A percentile compares a stretch with the other conserved stretches of the same genome.
Evolutionary conservation across 2,113 vertebrate species (phyloP).

Genomic region (Lasiurus borealis): DNA sequence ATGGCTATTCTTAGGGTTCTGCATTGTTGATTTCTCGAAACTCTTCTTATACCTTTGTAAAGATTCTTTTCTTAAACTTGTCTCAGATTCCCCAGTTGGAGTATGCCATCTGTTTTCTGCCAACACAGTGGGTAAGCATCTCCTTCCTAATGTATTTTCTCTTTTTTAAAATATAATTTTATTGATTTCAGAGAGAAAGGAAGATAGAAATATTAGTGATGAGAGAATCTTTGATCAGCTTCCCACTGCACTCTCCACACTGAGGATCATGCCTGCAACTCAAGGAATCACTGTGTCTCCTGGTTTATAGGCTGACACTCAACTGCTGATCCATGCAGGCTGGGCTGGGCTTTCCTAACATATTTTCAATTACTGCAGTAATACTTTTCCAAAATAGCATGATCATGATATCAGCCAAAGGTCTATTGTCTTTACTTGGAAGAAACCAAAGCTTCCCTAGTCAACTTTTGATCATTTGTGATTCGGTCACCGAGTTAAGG

Average conservation of each 20-base stretch:
- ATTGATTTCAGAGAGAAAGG: no score
- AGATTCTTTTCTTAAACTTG: constrained; percentile 47
- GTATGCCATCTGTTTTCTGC: constrained; percentile 71
- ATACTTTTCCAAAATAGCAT: constrained; percentile 57
- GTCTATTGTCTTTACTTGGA: constrained; percentile 65
- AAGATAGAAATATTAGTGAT: no score
- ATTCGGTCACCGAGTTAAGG: constrained; percentile 4
- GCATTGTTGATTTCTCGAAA: constrained; percentile 31
- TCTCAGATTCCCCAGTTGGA: constrained; percentile 59
- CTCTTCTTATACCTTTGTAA: constrained; percentile 25
- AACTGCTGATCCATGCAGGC: no score
- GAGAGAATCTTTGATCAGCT: no score
- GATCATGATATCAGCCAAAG: constrained; percentile 61
- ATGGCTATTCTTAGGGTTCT: constrained; percentile 14
- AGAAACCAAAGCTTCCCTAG: background rate
- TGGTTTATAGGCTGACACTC: no score
- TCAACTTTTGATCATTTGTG: background rate
- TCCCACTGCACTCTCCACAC: no score
- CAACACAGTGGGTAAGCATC: constrained; percentile 66
- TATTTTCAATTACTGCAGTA: constrained; percentile 48
- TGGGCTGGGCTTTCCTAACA: background rate
- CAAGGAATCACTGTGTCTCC: no score
- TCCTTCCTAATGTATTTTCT: background rate
- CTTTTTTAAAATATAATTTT: no score
- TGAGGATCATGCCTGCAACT: no score